Base-by-base conservation (phyloP, 2,888 invertebrate species). In the Caenorhabditis parvicauda region DNA sequence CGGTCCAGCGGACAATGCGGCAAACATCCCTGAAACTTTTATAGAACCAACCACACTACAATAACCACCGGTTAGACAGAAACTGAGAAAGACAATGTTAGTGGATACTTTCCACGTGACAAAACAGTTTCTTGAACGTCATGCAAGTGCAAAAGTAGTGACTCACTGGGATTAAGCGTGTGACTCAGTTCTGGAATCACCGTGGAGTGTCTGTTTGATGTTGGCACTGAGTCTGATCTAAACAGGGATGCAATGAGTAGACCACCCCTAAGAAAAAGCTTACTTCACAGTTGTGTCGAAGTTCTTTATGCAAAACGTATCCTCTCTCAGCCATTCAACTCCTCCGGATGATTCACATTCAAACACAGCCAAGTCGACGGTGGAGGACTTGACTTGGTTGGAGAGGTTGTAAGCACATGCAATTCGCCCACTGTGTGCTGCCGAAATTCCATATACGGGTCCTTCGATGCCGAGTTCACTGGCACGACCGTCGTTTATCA, bases 281-380 rank as follows among this genome's bases (percentile, higher is more conserved):
- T n/a, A n/a, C n/a, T n/a, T n/a, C n/a, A n/a, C n/a, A n/a, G n/a
- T n/a, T n/a, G n/a, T n/a, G n/a, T n/a, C n/a, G n/a, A n/a, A n/a
- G n/a, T n/a, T n/a, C n/a, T n/a, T n/a, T n/a, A n/a, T n/a, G n/a
- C n/a, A n/a, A n/a, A 79, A 65, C 0, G 71, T 65, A 42, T 79
- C 78, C 52, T 79, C 79, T 21, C 68, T 62, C 24, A 74, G 54
- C 79, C 79, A 79, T 57, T 79, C 79, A 3, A 79, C 75, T n/a
- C 79, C 79, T 46, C 93, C 98, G 5, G 94, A 94, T 68, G 95
- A 95, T 84, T 98, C 98, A 82, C 98, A 99, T 82, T 98, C 98
- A 84, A 94, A 96, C 67, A 98, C 94, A 42, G 93, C 92, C 6
- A 98, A 92, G 9, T 44, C 22, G 12, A 35, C 38, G 4, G 25